Evolutionary conservation across 2,797 vertebrate species (phyloP).

Genomic region (Microhierax caerulescens): DNA sequence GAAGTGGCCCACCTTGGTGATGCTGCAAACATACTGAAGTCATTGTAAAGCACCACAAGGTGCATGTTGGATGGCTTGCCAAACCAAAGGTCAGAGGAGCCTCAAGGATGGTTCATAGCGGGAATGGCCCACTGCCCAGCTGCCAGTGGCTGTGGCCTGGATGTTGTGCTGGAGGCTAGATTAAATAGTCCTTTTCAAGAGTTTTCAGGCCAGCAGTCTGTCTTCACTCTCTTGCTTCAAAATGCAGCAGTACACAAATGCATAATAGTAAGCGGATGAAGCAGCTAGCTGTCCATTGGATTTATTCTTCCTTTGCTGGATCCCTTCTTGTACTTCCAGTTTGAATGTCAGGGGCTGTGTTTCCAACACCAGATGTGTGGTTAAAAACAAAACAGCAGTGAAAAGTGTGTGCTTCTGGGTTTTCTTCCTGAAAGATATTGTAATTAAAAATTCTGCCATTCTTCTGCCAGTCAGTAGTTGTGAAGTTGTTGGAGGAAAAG

Average conservation of each 20-base stretch:
- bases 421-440: neutral
- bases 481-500: accelerated
- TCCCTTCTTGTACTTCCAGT: neutral
- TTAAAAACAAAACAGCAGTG: neutral
- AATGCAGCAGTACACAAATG: neutral
- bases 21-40: neutral
- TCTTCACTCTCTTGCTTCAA: neutral
- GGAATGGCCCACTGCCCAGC: neutral
- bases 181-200: neutral
- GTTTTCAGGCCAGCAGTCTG: neutral
- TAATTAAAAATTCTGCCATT: neutral
- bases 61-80: neutral
- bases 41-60: neutral
- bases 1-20: neutral
- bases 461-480: neutral
- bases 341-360: neutral
- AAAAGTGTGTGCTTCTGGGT: neutral
- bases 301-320: neutral
- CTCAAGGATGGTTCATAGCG: neutral
- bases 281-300: neutral
- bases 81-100: neutral
- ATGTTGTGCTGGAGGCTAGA: neutral
- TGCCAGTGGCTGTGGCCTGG: neutral
- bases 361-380: neutral
- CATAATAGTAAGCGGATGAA: neutral